phyloP scores from a whole-genome alignment of 2,888 invertebrate genomes.

The Oscheius myriophilus region DNA sequence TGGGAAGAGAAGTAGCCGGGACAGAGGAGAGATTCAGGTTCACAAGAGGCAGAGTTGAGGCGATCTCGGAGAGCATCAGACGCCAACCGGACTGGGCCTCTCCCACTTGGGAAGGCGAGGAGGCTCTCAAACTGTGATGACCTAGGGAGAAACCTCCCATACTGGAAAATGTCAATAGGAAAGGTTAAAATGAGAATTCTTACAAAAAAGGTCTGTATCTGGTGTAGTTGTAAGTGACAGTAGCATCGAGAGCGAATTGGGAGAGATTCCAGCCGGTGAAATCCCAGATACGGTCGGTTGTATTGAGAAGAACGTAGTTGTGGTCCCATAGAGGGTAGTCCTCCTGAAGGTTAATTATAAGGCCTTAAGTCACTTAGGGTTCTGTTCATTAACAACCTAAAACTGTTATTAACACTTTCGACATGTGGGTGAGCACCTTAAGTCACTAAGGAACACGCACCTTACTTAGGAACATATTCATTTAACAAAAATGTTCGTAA shows the following conservation, averaged over 20 bases:
- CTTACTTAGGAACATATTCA: no score
- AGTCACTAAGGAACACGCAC: no score
- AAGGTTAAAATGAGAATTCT: not conserved
- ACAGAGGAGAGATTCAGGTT: constrained; percentile 34
- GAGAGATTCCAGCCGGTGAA: constrained; percentile 54
- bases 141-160: constrained; percentile 53
- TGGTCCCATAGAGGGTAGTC: constrained; percentile 54
- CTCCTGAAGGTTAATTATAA: constrained; percentile 38
- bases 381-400: no score
- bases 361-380: no score
- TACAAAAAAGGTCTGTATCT: not conserved
- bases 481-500: no score
- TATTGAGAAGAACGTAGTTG: constrained; percentile 43
- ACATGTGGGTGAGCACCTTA: no score
- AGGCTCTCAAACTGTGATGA: constrained; percentile 42
- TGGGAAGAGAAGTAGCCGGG: constrained; percentile 25
- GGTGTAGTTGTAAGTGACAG: constrained; percentile 6
- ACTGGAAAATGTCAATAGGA: not conserved
- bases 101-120: constrained; percentile 20
- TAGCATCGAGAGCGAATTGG: constrained; percentile 54
- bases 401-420: no score
- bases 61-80: constrained; percentile 28
- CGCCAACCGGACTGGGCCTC: constrained; percentile 41
- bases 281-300: constrained; percentile 59
- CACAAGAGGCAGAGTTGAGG: constrained; percentile 25